These are phyloP conservation scores for Lampris incognitus DNA, from an alignment of 2,113 vertebrate species.

Conservation along the genomic window DNA sequence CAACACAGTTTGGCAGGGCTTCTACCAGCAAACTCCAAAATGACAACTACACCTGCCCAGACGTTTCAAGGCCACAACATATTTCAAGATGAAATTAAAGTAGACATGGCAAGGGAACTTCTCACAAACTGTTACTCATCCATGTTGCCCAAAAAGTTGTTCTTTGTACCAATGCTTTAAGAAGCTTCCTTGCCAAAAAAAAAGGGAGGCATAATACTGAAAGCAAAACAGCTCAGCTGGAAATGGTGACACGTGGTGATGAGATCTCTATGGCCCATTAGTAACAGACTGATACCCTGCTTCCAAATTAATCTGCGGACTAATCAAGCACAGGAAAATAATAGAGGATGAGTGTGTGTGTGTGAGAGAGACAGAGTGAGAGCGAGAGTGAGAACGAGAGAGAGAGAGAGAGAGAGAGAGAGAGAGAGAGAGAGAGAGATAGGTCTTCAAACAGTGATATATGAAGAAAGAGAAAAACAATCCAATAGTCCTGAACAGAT, in stretches of 20 bases:
- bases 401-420: constrained; percentile 45
- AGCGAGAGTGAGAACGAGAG: constrained; percentile 10
- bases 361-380: neutral
- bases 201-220: constrained; percentile 65
- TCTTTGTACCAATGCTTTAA: constrained; percentile 34
- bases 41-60: neutral
- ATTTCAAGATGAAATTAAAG: constrained; percentile 41
- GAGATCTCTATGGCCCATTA: constrained; percentile 83
- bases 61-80: constrained; percentile 22
- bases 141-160: constrained; percentile 36
- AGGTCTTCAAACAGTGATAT: neutral
- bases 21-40: neutral
- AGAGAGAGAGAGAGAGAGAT: constrained; percentile 31
- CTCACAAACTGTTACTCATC: neutral
- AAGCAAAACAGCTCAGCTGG: constrained; percentile 78
- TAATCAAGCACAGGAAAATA: constrained; percentile 82
- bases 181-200: constrained; percentile 44
- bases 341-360: constrained; percentile 49
- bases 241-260: constrained; percentile 76
- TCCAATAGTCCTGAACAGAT: neutral
- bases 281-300: constrained; percentile 80
- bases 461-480: constrained; percentile 22
- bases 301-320: constrained; percentile 82
- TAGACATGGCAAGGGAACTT: neutral
- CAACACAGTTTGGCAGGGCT: constrained; percentile 1